A percentile compares a stretch with the other conserved stretches of the same genome.
These are phyloP conservation scores for Morelia viridis DNA, from an alignment of 2,797 vertebrate genomes.

Conservation along the genomic window DNA sequence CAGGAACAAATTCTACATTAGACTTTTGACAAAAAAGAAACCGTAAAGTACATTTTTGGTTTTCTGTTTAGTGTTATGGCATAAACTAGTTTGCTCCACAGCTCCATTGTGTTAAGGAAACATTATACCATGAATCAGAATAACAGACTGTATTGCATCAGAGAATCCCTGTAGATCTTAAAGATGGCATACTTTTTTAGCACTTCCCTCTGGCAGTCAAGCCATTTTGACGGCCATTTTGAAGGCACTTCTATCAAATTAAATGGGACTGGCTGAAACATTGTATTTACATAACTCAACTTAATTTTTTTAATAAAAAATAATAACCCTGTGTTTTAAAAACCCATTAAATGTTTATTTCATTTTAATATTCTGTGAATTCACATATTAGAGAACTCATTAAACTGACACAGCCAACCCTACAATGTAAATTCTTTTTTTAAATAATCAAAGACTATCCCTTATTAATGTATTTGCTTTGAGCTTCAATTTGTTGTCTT, in stretches of 20 bases:
- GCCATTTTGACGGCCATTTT: neutral
- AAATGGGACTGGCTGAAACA: neutral
- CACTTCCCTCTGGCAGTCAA: too few species aligned
- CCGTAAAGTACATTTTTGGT: neutral
- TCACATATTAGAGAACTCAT: neutral
- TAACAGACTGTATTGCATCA: neutral
- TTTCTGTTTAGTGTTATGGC: neutral
- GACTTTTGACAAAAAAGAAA: neutral
- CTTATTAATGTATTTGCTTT: neutral
- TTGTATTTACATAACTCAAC: neutral
- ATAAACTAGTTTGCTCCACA: neutral
- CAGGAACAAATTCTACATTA: constrained; percentile 32
- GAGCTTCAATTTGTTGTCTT: neutral
- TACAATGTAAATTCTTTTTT: neutral
- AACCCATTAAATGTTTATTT: neutral
- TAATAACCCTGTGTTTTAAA: neutral
- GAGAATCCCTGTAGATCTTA: neutral
- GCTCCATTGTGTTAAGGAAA: neutral
- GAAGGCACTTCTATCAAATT: neutral
- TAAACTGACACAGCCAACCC: neutral
- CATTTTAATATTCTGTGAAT: neutral
- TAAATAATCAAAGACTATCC: neutral
- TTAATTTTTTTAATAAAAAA: neutral
- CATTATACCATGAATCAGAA: neutral
- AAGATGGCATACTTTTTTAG: neutral